Conservation (phyloP, 2,888 invertebrate species). For the Andrena marginata region DNA sequence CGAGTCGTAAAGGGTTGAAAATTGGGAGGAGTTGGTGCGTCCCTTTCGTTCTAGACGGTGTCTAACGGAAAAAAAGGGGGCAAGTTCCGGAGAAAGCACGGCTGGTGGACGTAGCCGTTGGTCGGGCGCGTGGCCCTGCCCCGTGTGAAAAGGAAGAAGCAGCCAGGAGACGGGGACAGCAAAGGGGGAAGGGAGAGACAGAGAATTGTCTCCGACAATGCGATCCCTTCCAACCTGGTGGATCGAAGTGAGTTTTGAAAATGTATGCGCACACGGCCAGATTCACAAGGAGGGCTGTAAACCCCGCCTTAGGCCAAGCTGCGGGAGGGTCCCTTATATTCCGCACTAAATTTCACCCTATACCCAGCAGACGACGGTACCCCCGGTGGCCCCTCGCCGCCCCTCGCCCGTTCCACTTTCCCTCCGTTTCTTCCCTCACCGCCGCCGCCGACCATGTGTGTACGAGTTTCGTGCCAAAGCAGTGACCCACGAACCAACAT, state of each 20-base stretch:
- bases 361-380: slow-evolving; percentile 60
- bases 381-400: slow-evolving; percentile 34
- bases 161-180: slow-evolving; percentile 11
- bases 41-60: slow-evolving; percentile 47
- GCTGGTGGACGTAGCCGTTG: slow-evolving; percentile 53
- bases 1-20: slow-evolving; percentile 58
- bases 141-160: slow-evolving; percentile 50
- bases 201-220: slow-evolving; percentile 71
- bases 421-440: slow-evolving; percentile 47
- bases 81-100: slow-evolving; percentile 42
- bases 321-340: slow-evolving; percentile 77
- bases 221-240: slow-evolving; percentile 73
- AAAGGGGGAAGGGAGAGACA: slow-evolving; percentile 53
- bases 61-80: slow-evolving; percentile 47
- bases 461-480: slow-evolving; percentile 77
- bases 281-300: slow-evolving; percentile 85
- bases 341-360: slow-evolving; percentile 80
- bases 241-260: slow-evolving; percentile 79
- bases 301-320: slow-evolving; percentile 83
- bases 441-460: slow-evolving; percentile 61
- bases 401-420: slow-evolving; percentile 47
- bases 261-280: slow-evolving; percentile 84
- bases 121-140: slow-evolving; percentile 54
- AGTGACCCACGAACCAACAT: slow-evolving; percentile 83
- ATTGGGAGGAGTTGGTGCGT: slow-evolving; percentile 63